Conservation (phyloP, 2,797 vertebrate species). For the Vultur gryphus region DNA sequence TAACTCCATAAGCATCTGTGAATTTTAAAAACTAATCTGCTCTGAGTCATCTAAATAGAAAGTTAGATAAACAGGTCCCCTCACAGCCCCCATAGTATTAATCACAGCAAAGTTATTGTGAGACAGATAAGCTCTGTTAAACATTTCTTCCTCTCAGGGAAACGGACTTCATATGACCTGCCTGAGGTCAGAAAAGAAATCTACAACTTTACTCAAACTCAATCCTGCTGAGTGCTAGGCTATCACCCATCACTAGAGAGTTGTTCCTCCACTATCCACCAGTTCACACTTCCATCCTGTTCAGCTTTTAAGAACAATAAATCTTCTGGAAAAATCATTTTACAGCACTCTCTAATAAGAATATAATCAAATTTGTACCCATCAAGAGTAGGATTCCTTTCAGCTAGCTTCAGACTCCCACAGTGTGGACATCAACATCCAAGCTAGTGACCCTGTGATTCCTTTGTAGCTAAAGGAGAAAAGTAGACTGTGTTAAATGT, state of each 20-base stretch:
- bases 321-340: not conserved
- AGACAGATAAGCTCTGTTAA: not conserved
- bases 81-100: not conserved
- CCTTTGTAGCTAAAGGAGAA: not conserved
- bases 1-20: not conserved
- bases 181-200: not conserved
- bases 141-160: not conserved
- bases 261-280: not conserved
- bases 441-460: not conserved
- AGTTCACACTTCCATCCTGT: not conserved
- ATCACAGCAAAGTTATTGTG: not conserved
- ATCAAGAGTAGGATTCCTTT: not conserved
- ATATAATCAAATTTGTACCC: not conserved
- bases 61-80: not conserved
- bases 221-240: not conserved
- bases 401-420: not conserved
- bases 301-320: not conserved
- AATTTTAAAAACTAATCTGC: not conserved
- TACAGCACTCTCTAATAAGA: not conserved
- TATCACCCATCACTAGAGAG: not conserved
- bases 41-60: not conserved
- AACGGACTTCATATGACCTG: not conserved
- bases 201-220: not conserved
- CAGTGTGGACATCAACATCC: not conserved
- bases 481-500: not conserved